Evolutionary conservation across 2,888 invertebrate species (phyloP), one percentile per base, ranked within the genome.

Genomic region (Temnothorax rugatulus): DNA sequence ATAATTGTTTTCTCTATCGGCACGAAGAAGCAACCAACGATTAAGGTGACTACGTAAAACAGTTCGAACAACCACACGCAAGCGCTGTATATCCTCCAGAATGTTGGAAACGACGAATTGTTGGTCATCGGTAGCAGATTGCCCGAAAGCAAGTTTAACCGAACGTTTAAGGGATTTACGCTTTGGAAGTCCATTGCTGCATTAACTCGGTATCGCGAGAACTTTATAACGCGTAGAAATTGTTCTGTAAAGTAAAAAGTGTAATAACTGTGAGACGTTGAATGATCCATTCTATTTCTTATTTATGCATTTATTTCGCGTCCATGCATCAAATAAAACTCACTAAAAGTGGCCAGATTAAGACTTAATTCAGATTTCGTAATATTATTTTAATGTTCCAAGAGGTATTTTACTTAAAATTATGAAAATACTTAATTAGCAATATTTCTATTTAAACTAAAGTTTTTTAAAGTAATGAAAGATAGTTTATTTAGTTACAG

Each of bases 101-200:
- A 11, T 34, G 57, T 25, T 0, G 66, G 3, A 77, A 66, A 66
- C 4, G 76, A 54, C 2, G 47, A 50, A 21, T 50, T 21, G 9
- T 4, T 11, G 11, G 74, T 61, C 29, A 76, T 50, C 7, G 64
- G 64, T 50, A 75, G 11, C 3, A 76, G 8, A 34, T 77, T 66
- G n/a, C 66, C 54, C 2, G 66, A 66, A 1, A 77, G 4, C 41
- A 25, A 8, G 25, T 77, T 66, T 3, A 66, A 3, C 1, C 25
- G 38, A 9, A 41, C n/a, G 29, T 77, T 77, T 4, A 66, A 4
- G 0, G 38, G 13, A 71, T 69, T 69, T 13, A 21, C 15, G 1
- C 29, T 61, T 41, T 54, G 52, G 18, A 76, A 76, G 8, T 76
- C 29, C 66, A 77, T 74, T 11, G 7, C 34, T 34, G 5, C 34